Percentiles rank a stretch among this genome's conserved stretches.
These are phyloP conservation scores for Lacerta viridis DNA, from an alignment of 2,797 vertebrate genomes.

Conservation along the genomic window DNA sequence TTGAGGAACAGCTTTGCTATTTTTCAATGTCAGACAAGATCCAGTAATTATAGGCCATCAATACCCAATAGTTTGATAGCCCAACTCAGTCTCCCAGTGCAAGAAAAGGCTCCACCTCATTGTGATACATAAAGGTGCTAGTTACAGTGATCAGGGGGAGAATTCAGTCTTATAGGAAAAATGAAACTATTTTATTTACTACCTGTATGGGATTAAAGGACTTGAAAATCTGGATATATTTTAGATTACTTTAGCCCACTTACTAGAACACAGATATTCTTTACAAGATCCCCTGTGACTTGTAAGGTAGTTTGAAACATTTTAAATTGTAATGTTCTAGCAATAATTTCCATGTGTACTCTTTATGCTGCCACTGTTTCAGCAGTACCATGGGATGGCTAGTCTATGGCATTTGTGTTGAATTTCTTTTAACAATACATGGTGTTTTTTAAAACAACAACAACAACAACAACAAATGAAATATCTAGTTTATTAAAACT, in stretches of 20 bases:
- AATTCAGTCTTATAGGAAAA: constrained; percentile 23
- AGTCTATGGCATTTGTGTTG: constrained; percentile 11
- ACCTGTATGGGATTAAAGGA: constrained; percentile 39
- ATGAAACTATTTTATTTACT: constrained; percentile 44
- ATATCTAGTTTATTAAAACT: constrained; percentile 11
- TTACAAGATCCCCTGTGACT: constrained; percentile 51
- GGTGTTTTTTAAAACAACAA: not conserved
- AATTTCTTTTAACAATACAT: not conserved
- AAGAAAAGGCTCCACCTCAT: not conserved
- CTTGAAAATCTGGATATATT: constrained; percentile 55
- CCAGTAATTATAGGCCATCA: constrained; percentile 43
- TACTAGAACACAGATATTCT: constrained; percentile 56
- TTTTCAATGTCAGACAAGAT: constrained; percentile 46
- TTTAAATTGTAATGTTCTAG: constrained; percentile 60
- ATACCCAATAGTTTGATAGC: constrained; percentile 35
- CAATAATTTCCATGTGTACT: constrained; percentile 53
- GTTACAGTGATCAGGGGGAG: constrained; percentile 2
- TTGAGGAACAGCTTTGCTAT: constrained; percentile 6
- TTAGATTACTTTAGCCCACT: constrained; percentile 55
- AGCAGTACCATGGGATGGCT: constrained; percentile 46
- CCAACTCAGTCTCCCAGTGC: constrained; percentile 33
- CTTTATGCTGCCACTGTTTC: constrained; percentile 56
- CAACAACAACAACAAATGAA: not conserved
- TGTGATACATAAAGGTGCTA: constrained; percentile 36
- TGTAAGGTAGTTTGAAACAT: constrained; percentile 68